Conservation (phyloP, 2,888 invertebrate species). For the Andricus quercusramuli region DNA sequence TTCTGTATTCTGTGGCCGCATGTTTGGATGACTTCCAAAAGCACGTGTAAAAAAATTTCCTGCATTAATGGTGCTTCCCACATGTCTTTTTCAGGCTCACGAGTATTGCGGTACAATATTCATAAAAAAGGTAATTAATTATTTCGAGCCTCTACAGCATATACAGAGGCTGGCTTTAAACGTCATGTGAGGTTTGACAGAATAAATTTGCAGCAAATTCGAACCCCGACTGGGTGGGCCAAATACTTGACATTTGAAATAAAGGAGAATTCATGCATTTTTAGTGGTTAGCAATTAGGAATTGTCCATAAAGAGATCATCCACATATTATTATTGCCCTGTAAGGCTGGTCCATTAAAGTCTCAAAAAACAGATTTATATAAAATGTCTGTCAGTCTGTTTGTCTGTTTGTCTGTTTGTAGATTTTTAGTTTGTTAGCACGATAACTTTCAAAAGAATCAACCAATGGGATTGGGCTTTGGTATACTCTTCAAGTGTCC, state of each 20-base stretch:
- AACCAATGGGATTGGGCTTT: too few species aligned
- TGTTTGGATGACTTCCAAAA: conserved; percentile 35
- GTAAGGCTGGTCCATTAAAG: too few species aligned
- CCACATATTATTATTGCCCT: too few species aligned
- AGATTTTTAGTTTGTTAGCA: too few species aligned
- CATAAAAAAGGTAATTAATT: conserved; percentile 23
- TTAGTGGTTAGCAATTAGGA: background rate
- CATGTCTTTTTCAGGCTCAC: conserved; percentile 11
- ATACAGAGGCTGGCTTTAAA: background rate
- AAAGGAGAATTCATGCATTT: conserved; percentile 8
- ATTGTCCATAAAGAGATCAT: too few species aligned
- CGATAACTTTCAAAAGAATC: too few species aligned
- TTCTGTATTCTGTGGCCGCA: conserved; percentile 18
- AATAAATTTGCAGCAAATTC: background rate
- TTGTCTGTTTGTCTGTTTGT: too few species aligned
- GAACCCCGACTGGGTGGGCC: background rate
- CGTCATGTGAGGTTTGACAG: conserved; percentile 17
- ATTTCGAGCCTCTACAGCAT: background rate
- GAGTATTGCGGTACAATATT: conserved; percentile 9
- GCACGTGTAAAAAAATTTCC: conserved; percentile 3
- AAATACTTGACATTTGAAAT: conserved; percentile 1
- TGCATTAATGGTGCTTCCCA: background rate
- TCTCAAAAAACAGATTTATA: too few species aligned
- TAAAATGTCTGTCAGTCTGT: too few species aligned
- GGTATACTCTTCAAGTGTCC: too few species aligned